phyloP scores from a whole-genome alignment of 2,888 invertebrate species.

The Lutraria lutraria region DNA sequence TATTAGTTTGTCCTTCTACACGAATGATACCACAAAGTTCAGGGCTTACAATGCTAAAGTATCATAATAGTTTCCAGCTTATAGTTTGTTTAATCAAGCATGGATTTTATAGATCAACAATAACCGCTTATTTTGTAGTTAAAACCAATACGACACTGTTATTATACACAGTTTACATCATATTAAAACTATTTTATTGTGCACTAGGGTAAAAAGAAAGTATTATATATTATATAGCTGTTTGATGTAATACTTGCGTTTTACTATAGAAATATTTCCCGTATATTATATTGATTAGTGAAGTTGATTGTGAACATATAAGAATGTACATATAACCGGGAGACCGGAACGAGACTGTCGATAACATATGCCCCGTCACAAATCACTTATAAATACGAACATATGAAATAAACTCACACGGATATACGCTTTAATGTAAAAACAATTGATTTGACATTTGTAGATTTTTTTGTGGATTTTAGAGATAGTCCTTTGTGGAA shows the following conservation, averaged over 20 bases:
- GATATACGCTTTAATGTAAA: not conserved
- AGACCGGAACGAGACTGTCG: conserved; percentile 7
- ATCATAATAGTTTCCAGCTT: not conserved
- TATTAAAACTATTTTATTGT: not conserved
- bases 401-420: conserved; percentile 10
- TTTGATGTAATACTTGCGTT: conserved; percentile 8
- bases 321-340: not conserved
- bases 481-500: not conserved
- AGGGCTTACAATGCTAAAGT: not conserved
- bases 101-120: not conserved
- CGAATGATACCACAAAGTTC: too few species aligned
- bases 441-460: not conserved
- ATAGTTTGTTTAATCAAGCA: not conserved
- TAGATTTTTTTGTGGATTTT: not conserved
- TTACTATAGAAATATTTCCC: not conserved
- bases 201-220: not conserved
- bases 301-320: not conserved
- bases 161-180: not conserved
- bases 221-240: not conserved
- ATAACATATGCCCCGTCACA: not conserved
- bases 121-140: not conserved
- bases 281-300: not conserved
- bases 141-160: not conserved
- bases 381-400: conserved; percentile 17
- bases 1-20: not conserved